Conservation (phyloP, 2,797 vertebrate species). For the Falco novaeseelandiae region DNA sequence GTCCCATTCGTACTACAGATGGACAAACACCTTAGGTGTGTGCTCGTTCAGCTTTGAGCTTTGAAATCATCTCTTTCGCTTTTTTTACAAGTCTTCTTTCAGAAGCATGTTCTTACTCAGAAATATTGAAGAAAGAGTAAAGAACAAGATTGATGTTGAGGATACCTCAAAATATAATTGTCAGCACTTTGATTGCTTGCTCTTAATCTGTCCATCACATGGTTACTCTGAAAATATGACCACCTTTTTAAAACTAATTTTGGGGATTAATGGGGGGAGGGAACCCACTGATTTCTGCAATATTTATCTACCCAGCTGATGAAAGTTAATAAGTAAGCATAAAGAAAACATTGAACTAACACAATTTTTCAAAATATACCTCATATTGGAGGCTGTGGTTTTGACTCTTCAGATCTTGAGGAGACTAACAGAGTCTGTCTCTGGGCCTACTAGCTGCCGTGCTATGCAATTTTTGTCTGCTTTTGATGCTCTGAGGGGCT, state of each 20-base stretch:
- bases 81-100: conserved; percentile 22
- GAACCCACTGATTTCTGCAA: not conserved
- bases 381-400: not conserved
- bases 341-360: not conserved
- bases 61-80: not conserved
- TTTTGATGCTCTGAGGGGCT: not conserved
- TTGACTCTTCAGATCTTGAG: not conserved
- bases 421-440: not conserved
- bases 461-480: conserved; percentile 24
- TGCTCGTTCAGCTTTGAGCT: not conserved
- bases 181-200: not conserved
- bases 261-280: not conserved
- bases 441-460: not conserved
- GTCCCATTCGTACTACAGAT: not conserved
- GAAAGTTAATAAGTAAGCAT: not conserved
- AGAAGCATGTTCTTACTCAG: not conserved
- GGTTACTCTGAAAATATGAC: not conserved
- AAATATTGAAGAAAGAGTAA: not conserved
- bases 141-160: not conserved
- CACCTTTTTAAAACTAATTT: not conserved
- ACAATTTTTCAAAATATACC: conserved; percentile 27
- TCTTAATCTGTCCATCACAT: not conserved
- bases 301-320: not conserved
- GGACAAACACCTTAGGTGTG: not conserved
- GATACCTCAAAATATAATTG: not conserved